Percentiles rank a stretch among this genome's conserved stretches.
Evolutionary conservation across 2,797 vertebrate species (phyloP).

Genomic region (Hydrolagus colliei): DNA sequence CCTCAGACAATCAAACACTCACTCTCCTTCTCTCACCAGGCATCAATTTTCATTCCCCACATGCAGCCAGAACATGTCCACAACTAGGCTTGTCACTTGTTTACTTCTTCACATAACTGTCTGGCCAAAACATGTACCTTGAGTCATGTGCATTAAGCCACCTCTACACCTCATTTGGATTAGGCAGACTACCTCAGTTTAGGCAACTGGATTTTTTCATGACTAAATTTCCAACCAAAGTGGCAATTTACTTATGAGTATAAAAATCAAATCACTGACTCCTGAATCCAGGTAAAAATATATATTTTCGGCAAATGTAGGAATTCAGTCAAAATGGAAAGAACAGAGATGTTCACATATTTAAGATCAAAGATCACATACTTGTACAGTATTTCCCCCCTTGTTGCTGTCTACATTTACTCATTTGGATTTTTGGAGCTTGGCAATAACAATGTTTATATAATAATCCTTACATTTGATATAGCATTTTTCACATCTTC

Average conservation of each 20-base stretch:
- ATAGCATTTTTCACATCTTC: too few species aligned
- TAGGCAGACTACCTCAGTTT: not conserved
- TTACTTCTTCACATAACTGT: constrained; percentile 6
- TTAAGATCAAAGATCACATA: too few species aligned
- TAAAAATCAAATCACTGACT: not conserved
- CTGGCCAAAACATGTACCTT: not conserved
- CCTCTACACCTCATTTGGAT: not conserved
- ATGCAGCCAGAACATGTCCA: constrained; percentile 21
- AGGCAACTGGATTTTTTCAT: not conserved
- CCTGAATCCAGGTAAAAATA: not conserved
- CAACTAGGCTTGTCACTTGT: not conserved
- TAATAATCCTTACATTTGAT: too few species aligned
- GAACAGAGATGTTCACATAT: not conserved
- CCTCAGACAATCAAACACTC: constrained; percentile 7
- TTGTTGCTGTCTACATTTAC: too few species aligned
- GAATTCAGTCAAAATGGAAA: not conserved
- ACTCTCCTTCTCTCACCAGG: not conserved
- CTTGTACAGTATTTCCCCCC: too few species aligned
- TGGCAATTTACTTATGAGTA: not conserved
- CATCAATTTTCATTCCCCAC: constrained; percentile 23
- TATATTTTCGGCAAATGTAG: not conserved
- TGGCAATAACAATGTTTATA: too few species aligned
- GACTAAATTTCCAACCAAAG: not conserved
- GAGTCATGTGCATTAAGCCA: not conserved
- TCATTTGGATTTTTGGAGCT: too few species aligned